Conservation (phyloP, 2,888 invertebrate genomes). For the Idaea biselata region DNA sequence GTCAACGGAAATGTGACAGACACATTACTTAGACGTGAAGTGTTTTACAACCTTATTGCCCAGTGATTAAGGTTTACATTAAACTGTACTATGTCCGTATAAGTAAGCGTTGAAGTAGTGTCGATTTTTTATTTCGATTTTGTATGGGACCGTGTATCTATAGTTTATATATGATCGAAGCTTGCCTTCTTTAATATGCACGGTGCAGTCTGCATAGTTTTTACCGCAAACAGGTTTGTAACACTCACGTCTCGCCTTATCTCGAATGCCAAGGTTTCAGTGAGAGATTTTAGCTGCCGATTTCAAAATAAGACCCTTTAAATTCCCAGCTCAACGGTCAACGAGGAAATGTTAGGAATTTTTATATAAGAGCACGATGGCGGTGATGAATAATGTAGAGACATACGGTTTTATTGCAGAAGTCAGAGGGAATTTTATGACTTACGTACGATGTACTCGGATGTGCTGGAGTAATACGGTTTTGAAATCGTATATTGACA, state of each 20-base stretch:
- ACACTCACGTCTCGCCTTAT: conserved; percentile 31
- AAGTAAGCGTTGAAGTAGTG: too few species aligned
- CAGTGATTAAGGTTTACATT: too few species aligned
- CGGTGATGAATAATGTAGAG: conserved; percentile 66
- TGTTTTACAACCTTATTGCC: too few species aligned
- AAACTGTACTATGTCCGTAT: too few species aligned
- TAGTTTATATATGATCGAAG: too few species aligned
- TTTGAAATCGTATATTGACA: background rate
- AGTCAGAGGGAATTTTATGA: conserved; percentile 13
- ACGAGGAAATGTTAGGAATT: conserved; percentile 57
- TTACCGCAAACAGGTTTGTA: conserved; percentile 36
- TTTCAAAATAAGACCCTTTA: conserved; percentile 42
- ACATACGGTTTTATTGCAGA: conserved; percentile 39
- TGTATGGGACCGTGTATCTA: too few species aligned
- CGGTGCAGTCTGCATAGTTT: conserved; percentile 17
- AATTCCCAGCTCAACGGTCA: conserved; percentile 42
- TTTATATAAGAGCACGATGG: conserved; percentile 52
- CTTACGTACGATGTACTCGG: conserved; percentile 2
- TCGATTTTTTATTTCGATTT: too few species aligned
- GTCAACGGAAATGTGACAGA: too few species aligned
- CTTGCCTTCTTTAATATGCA: background rate
- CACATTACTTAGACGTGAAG: too few species aligned
- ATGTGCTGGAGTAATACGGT: background rate
- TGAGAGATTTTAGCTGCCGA: conserved; percentile 38
- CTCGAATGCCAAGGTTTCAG: conserved; percentile 41